phyloP scores from a whole-genome alignment of 1,140 invertebrate genomes.

The Hermetia illucens region DNA sequence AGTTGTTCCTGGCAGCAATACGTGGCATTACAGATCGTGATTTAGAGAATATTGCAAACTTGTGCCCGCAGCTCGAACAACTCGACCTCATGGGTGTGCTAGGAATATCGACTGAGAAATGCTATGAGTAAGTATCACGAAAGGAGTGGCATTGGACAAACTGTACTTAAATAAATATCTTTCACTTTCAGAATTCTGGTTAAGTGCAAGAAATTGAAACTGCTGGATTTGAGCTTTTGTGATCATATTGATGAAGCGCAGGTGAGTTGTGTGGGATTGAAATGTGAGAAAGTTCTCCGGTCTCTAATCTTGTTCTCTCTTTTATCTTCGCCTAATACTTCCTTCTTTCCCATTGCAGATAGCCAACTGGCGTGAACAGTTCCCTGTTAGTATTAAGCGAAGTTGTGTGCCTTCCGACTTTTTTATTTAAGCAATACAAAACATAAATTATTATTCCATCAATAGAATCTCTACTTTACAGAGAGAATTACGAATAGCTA shows the following conservation, averaged over 20 bases:
- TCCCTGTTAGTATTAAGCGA: slow-evolving; percentile 25
- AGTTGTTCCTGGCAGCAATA: slow-evolving; percentile 61
- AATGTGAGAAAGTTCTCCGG: not conserved
- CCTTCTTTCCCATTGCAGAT: slow-evolving; percentile 13
- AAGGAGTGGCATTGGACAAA: slow-evolving; percentile 2
- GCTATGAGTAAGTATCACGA: slow-evolving; percentile 37
- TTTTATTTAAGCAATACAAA: too few relatives aligned
- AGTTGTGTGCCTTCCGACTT: slow-evolving; percentile 14
- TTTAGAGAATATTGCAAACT: slow-evolving; percentile 49
- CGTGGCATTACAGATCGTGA: slow-evolving; percentile 64
- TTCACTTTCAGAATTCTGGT: slow-evolving; percentile 40
- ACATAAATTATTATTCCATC: too few relatives aligned
- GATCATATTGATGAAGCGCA: slow-evolving; percentile 56
- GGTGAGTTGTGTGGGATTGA: slow-evolving; percentile 36
- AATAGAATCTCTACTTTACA: too few relatives aligned
- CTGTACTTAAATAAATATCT: slow-evolving; percentile 6
- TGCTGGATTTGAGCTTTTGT: slow-evolving; percentile 80
- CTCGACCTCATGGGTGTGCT: slow-evolving; percentile 69
- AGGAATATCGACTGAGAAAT: slow-evolving; percentile 55
- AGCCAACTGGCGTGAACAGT: slow-evolving; percentile 19
- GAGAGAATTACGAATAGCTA: too few relatives aligned
- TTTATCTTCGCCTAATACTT: not conserved
- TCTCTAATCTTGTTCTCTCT: not conserved
- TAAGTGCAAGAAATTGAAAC: slow-evolving; percentile 47
- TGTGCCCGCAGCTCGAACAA: slow-evolving; percentile 53